phyloP scores from a whole-genome alignment of 92 coral and sea anemone species.

The Phenganax subtilis region DNA sequence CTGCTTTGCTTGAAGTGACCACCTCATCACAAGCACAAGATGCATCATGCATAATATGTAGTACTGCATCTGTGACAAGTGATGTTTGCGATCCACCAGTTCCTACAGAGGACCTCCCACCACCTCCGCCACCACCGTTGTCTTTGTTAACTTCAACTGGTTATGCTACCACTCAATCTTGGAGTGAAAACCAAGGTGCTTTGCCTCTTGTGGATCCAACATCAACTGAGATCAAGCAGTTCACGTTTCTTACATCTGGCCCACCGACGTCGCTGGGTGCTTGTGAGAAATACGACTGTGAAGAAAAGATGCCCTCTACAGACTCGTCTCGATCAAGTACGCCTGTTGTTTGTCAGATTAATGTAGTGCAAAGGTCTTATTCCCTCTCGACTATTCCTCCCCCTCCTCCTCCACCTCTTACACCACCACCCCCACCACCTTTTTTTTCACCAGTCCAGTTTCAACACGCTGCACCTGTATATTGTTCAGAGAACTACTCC shows the following conservation, averaged over 20 bases:
- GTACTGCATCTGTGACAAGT: neutral
- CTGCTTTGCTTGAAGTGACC: neutral
- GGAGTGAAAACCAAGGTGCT: neutral
- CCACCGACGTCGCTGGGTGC: neutral
- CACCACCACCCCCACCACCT: conserved; percentile 3
- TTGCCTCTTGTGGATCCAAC: neutral
- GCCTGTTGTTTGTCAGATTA: neutral
- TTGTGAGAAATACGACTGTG: neutral
- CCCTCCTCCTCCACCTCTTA: neutral
- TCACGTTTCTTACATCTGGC: neutral
- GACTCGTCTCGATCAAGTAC: conserved; percentile 14
- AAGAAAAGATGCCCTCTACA: neutral
- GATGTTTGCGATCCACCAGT: conserved; percentile 1
- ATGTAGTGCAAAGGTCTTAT: neutral
- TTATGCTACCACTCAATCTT: neutral
- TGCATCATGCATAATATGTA: neutral
- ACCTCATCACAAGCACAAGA: neutral
- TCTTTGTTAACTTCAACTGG: neutral
- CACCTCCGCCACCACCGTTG: conserved; percentile 18
- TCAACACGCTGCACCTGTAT: neutral
- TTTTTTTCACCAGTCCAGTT: too few species aligned
- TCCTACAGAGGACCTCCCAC: conserved; percentile 9
- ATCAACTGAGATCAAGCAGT: neutral
- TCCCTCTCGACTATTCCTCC: neutral
- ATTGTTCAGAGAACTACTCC: neutral